Conservation (phyloP, 2,113 vertebrate genomes). For the Copsychus sechellarum region DNA sequence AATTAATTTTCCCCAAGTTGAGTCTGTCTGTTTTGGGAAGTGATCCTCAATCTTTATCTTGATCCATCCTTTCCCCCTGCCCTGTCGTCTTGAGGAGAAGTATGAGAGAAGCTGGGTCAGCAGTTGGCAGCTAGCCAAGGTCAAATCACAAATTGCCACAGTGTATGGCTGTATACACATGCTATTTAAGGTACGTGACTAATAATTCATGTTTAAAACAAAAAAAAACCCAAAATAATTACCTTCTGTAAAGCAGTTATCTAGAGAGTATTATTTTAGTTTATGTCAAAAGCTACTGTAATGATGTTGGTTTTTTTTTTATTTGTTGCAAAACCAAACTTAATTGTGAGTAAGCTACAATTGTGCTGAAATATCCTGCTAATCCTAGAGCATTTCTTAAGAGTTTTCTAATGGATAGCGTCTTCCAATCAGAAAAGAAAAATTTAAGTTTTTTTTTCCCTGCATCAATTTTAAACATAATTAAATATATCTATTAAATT, state of each 20-base stretch:
- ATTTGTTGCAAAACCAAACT: not conserved
- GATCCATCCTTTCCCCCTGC: not conserved
- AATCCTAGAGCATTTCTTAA: not conserved
- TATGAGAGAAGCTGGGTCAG: not conserved
- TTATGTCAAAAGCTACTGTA: not conserved
- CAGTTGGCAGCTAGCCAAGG: not conserved
- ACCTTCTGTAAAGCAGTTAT: not conserved
- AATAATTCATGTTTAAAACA: not conserved
- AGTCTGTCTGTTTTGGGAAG: not conserved
- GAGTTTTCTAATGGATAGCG: not conserved
- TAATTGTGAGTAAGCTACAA: not conserved
- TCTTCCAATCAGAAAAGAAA: not conserved
- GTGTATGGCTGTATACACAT: fast-evolving
- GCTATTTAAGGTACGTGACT: not conserved
- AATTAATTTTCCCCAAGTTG: not conserved
- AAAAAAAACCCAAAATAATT: not conserved
- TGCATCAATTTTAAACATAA: not conserved
- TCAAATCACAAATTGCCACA: not conserved
- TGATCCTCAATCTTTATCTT: not conserved
- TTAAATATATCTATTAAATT: not conserved
- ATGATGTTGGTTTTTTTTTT: fast-evolving
- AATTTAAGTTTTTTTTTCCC: not conserved
- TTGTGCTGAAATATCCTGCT: not conserved
- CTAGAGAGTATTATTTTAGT: not conserved
- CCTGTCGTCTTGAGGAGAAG: not conserved